Evolutionary conservation across 64 coral and sea anemone species (phyloP), one percentile per base, ranked within the genome.

Genomic region (Exaiptasia diaphana): DNA sequence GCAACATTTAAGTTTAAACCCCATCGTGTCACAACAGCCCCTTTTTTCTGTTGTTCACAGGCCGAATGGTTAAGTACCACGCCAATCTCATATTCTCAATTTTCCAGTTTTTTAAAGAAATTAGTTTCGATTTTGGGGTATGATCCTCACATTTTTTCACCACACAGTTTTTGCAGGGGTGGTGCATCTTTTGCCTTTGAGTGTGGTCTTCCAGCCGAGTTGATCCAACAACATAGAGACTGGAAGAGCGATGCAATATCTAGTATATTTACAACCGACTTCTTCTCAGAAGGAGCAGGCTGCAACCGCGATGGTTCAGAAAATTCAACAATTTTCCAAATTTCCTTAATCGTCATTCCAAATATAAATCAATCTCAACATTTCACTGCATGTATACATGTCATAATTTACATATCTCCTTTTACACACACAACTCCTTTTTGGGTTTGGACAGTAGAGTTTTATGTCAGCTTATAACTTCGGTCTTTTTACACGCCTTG

Each of bases 131-230:
- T 56, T 21, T 25, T 41, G 10, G 56, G 76, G 4, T 58, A 62
- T 24, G 32, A 79, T 14, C n/a, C 76, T 12, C 40, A 31, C 37
- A 21, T 25, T 40, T 79, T 62, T 43, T 79, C 76, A 26, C 24
- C 76, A 14, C 55, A 39, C 36, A 39, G 55, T 35, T 45, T 64
- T 48, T 38, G 76, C 34, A 43, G 59, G 29, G 50, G 75, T 20
- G 53, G 75, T 41, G 75, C 50, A 58, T 39, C 50, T 9, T 78
- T 59, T 62, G 75, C 75, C 17, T 78, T 60, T 39, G 28, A 78
- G 24, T 46, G 70, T 30, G 70, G 53, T 18, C 50, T 45, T 5
- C 55, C 75, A 21, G 50, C 55, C 15, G 30, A 58, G 36, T 41
- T 78, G 4, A 78, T 78, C 32, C 57, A 41, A 35, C 44, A 59